Conservation (phyloP, 2,797 vertebrate species). For the Cephalopachus bancanus region DNA sequence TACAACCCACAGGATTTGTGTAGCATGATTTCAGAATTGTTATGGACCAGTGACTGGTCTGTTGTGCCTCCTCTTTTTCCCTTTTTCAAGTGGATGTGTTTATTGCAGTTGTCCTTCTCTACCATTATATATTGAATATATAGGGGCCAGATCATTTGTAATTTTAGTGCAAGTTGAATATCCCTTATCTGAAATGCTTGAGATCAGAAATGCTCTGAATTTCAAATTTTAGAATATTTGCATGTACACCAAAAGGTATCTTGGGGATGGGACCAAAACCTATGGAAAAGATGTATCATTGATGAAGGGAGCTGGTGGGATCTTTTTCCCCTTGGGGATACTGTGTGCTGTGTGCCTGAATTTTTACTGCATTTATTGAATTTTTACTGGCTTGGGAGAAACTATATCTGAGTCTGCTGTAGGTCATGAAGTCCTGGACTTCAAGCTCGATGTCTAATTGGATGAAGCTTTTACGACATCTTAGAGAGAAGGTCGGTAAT, state of each 20-base stretch:
- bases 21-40: background rate
- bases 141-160: background rate
- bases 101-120: background rate
- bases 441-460: background rate
- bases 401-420: background rate
- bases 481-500: background rate
- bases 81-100: background rate
- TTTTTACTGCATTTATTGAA: background rate
- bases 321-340: background rate
- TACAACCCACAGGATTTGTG: background rate
- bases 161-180: background rate
- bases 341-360: background rate
- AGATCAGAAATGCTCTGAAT: background rate
- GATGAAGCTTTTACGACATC: background rate
- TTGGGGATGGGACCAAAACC: background rate
- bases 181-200: background rate
- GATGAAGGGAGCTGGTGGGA: background rate
- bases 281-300: background rate
- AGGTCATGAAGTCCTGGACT: background rate
- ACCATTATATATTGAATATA: background rate
- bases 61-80: background rate
- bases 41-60: background rate
- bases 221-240: background rate
- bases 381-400: background rate
- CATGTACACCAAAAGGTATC: background rate